Conservation (phyloP, 2,113 vertebrate species). For the Smithornis capensis region DNA sequence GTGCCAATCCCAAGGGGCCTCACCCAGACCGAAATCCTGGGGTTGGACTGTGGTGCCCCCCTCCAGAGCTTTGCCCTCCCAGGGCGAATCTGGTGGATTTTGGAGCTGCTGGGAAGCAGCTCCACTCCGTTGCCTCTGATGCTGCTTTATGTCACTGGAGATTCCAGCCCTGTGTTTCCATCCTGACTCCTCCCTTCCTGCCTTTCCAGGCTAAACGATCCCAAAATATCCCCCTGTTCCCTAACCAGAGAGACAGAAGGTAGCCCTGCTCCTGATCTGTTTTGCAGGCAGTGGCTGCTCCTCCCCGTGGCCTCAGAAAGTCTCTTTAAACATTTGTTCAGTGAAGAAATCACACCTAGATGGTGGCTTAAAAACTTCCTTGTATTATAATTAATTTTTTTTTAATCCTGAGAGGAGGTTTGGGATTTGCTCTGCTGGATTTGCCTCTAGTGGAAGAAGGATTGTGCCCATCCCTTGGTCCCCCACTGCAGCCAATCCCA, state of each 20-base stretch:
- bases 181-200: constrained; percentile 8
- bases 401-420: not conserved
- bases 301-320: not conserved
- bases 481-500: not conserved
- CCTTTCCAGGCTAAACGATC: not conserved
- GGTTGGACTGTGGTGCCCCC: accelerated
- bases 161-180: not conserved
- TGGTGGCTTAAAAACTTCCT: not conserved
- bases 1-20: not conserved
- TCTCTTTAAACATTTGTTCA: not conserved
- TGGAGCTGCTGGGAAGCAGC: not conserved
- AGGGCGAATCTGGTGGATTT: not conserved
- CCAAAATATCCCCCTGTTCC: not conserved
- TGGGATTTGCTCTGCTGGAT: not conserved
- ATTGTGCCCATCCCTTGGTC: not conserved
- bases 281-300: constrained; percentile 1
- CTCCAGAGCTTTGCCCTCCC: not conserved
- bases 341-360: not conserved
- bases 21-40: not conserved
- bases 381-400: too few relatives aligned
- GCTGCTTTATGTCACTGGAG: not conserved
- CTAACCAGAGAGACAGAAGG: not conserved
- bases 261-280: not conserved
- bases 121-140: accelerated
- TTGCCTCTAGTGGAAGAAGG: not conserved